Base-by-base conservation (phyloP, 2,888 invertebrate species). In the Amphiduros pacificus region DNA sequence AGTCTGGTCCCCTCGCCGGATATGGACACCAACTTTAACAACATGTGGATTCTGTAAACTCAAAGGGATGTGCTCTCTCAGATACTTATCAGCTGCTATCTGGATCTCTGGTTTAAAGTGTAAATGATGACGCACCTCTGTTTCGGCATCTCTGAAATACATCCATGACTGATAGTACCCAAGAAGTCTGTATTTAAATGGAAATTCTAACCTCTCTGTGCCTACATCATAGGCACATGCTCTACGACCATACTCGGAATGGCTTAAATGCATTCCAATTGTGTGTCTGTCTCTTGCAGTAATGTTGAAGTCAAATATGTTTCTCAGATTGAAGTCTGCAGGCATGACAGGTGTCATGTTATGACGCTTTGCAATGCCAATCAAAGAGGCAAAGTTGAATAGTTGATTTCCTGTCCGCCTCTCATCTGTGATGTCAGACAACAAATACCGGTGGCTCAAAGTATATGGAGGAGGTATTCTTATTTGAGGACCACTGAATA, bases 1-100 rank as follows among this genome's bases (percentile, higher is more conserved):
- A 3, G 78, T 73, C 63, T 82, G 72, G 63, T 83, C 83, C 11
- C 82, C 83, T 40, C 80, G 74, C 6, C 83, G 71, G 2, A 82
- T 76, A 64, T 83, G 83, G 22, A 83, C 70, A 0, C 80, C 82
- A 26, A 80, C 73, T 9, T 40, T 56, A 1, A 73, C 65, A 2
- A 70, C 44, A 17, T 62, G 51, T 5, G 66, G 61, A n/a, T 58
- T 62, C 1, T 61, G 62, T 63, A 70, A 70, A 22, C 66, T 65
- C 6, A 61, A 61, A 22, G 63, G 64, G 20, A 60, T 24, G 26
- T 36, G 29, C 40, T 14, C 24, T 9, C 27, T 26, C 2, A 74
- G 66, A 52, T 71, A 74, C 27, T 59, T 26, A 24, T 58, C 51
- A 1, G 74, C 73, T 17, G 60, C 58, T 26, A 59, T 29, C 28